phyloP scores from a whole-genome alignment of 2,888 invertebrate species.

The Crocallis elinguaria region DNA sequence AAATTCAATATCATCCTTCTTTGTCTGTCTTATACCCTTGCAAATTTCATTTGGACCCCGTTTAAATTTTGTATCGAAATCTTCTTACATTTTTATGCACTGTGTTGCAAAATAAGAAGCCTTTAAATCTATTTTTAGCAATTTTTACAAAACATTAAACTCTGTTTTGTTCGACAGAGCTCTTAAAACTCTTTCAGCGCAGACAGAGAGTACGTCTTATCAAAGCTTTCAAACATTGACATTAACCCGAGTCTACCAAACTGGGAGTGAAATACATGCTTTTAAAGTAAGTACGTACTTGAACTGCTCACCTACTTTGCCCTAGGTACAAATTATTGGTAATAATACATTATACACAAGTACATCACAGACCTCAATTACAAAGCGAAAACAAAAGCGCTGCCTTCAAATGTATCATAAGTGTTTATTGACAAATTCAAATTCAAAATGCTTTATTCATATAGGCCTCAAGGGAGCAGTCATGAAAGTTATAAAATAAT shows the following conservation, averaged over 20 bases:
- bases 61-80: conserved; percentile 45
- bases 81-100: conserved; percentile 34
- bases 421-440: too few species aligned
- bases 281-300: conserved; percentile 5
- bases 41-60: conserved; percentile 58
- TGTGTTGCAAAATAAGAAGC: conserved; percentile 10
- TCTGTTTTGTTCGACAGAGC: too few species aligned
- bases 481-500: too few species aligned
- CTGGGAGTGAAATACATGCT: not conserved
- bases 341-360: too few species aligned
- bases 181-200: not conserved
- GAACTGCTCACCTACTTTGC: not conserved
- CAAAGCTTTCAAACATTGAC: not conserved
- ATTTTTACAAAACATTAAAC: too few species aligned
- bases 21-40: conserved; percentile 57
- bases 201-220: not conserved
- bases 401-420: too few species aligned
- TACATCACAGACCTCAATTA: too few species aligned
- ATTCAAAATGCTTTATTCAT: too few species aligned
- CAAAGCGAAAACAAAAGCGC: too few species aligned
- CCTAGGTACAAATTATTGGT: not conserved
- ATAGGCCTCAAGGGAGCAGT: too few species aligned
- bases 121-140: not conserved
- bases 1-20: conserved; percentile 72
- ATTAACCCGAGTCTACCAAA: not conserved